Evolutionary conservation across 1,140 invertebrate species (phyloP).

Genomic region (Ctenoplectra terminalis): DNA sequence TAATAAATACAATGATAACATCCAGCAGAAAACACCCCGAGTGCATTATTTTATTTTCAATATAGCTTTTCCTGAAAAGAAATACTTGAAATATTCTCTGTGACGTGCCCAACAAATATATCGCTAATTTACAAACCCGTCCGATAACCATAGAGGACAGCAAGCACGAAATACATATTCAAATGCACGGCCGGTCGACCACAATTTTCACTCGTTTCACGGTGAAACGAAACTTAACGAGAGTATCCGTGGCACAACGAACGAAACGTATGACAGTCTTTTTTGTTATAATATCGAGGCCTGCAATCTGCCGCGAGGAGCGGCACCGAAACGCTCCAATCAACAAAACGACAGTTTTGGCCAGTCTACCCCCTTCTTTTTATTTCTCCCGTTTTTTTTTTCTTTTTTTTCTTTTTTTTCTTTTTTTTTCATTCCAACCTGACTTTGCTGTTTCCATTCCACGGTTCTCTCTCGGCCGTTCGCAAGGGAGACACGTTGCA

Average conservation of each 20-base stretch:
- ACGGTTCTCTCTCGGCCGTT: slow-evolving; percentile 1
- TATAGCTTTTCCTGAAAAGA: too few relatives aligned
- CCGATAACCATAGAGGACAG: not conserved
- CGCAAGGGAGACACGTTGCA: slow-evolving; percentile 57
- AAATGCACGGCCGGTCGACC: not conserved
- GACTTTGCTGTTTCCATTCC: slow-evolving; percentile 58
- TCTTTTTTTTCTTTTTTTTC: too few relatives aligned
- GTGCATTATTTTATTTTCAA: too few relatives aligned
- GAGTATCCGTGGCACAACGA: not conserved
- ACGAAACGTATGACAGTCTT: not conserved
- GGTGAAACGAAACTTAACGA: slow-evolving; percentile 15
- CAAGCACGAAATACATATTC: not conserved
- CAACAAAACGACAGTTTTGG: slow-evolving; percentile 64
- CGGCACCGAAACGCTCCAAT: slow-evolving; percentile 52
- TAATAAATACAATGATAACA: too few relatives aligned
- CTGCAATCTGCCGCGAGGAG: slow-evolving; percentile 17
- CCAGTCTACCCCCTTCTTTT: slow-evolving; percentile 13
- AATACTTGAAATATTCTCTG: not conserved
- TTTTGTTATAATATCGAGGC: slow-evolving; percentile 42
- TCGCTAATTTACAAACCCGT: not conserved
- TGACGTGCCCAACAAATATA: too few relatives aligned
- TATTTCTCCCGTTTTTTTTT: slow-evolving; percentile 18
- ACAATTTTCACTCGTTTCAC: slow-evolving; percentile 5
- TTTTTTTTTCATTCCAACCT: slow-evolving; percentile 28
- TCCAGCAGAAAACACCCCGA: too few relatives aligned